Percentiles rank a stretch among this genome's conserved stretches.
Conservation (phyloP, 2,888 invertebrate species). For the Stramonita haemastoma region DNA sequence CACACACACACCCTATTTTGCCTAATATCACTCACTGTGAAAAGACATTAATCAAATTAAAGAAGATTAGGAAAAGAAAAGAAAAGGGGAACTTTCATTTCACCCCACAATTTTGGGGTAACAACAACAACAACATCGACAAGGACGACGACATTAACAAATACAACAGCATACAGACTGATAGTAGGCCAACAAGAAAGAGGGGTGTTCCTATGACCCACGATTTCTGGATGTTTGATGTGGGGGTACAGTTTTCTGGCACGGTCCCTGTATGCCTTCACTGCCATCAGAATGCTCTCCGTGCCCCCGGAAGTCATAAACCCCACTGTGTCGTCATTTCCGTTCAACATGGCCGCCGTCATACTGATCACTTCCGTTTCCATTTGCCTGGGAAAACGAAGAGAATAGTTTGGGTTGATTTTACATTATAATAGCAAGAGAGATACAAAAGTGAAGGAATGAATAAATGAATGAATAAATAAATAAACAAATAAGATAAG, state of each 20-base stretch:
- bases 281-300: constrained; percentile 75
- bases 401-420: not conserved
- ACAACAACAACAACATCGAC: too few relatives aligned
- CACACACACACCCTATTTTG: too few relatives aligned
- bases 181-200: not conserved
- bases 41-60: too few relatives aligned
- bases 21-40: too few relatives aligned
- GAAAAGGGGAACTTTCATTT: too few relatives aligned
- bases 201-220: constrained; percentile 51
- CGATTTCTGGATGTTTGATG: constrained; percentile 69
- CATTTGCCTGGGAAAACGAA: constrained; percentile 64
- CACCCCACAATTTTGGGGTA: too few relatives aligned
- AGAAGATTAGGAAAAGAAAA: too few relatives aligned
- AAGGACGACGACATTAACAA: not conserved
- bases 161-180: not conserved
- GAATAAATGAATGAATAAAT: too few relatives aligned
- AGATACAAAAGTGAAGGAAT: too few relatives aligned
- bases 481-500: too few relatives aligned
- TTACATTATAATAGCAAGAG: too few relatives aligned
- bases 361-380: constrained; percentile 73
- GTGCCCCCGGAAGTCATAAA: constrained; percentile 75
- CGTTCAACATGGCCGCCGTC: constrained; percentile 73
- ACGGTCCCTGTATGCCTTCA: constrained; percentile 72
- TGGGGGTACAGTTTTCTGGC: constrained; percentile 66
- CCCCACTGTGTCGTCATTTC: constrained; percentile 67